phyloP scores from a whole-genome alignment of 2,888 invertebrate species.

The Alitta virens region DNA sequence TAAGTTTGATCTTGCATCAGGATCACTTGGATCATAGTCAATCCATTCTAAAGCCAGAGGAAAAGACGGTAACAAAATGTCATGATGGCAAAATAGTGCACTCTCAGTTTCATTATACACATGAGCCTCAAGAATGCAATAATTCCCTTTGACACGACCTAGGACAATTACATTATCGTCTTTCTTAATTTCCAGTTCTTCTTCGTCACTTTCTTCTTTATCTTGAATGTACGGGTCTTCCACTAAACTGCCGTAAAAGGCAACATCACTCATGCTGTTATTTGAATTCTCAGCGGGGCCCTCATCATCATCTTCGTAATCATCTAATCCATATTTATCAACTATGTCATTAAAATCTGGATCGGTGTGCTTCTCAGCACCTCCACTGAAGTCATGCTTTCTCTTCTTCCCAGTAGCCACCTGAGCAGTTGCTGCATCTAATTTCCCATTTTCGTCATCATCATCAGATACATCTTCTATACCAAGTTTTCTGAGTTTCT shows the following conservation, averaged over 20 bases:
- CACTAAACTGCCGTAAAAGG: constrained; percentile 27
- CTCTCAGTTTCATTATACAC: constrained; percentile 87
- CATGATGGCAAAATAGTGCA: constrained; percentile 91
- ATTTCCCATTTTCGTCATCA: constrained; percentile 23
- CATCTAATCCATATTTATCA: constrained; percentile 63
- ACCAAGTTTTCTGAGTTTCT: constrained; percentile 9
- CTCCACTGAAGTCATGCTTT: neutral
- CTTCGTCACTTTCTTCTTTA: constrained; percentile 61
- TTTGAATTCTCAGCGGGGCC: constrained; percentile 5
- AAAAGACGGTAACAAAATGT: constrained; percentile 82
- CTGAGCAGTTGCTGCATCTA: neutral
- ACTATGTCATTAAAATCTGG: constrained; percentile 71
- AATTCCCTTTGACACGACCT: constrained; percentile 83
- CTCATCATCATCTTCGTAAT: constrained; percentile 49
- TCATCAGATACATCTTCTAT: constrained; percentile 31
- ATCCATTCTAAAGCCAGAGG: constrained; percentile 92
- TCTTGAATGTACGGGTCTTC: constrained; percentile 57
- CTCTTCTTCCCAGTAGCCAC: neutral
- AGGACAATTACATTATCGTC: constrained; percentile 85
- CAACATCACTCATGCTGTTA: neutral
- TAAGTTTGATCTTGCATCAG: constrained; percentile 69
- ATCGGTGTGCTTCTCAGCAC: neutral
- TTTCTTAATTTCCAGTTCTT: constrained; percentile 84
- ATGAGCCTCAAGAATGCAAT: constrained; percentile 83
- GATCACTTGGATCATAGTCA: constrained; percentile 76